phyloP scores from a whole-genome alignment of 92 coral and sea anemone genomes.

The Meandrina meandrites region DNA sequence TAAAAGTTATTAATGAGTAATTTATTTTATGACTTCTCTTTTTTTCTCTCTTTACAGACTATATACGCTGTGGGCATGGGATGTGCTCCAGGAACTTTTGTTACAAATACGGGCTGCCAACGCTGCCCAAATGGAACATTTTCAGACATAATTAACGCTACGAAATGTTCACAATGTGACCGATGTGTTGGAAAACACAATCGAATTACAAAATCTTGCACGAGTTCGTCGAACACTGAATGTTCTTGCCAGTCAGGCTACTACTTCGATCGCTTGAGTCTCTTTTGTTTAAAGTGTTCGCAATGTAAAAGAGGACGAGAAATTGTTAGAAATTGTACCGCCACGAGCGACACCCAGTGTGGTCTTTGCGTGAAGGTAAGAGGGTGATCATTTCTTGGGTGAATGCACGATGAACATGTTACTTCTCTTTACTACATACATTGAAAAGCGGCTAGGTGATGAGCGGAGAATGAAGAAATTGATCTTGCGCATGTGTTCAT shows the following conservation, averaged over 20 bases:
- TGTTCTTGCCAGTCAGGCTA: slow-evolving; percentile 53
- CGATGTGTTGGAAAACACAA: slow-evolving; percentile 38
- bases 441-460: not conserved
- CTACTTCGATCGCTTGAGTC: slow-evolving; percentile 17
- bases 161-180: slow-evolving; percentile 40
- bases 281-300: slow-evolving; percentile 55
- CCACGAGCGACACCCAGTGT: slow-evolving; percentile 59
- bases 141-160: not conserved
- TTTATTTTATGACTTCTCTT: not conserved
- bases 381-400: not conserved
- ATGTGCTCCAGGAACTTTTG: slow-evolving; percentile 12
- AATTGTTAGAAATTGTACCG: slow-evolving; percentile 47
- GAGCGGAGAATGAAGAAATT: not conserved
- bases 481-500: not conserved
- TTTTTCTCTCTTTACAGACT: slow-evolving; percentile 23
- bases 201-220: slow-evolving; percentile 34
- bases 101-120: not conserved
- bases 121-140: slow-evolving; percentile 19
- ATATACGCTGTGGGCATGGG: slow-evolving; percentile 8
- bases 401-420: not conserved
- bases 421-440: not conserved
- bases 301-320: slow-evolving; percentile 62
- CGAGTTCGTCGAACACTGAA: slow-evolving; percentile 38
- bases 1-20: not conserved
- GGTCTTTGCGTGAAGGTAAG: slow-evolving; percentile 57